Evolutionary conservation across 2,113 vertebrate genomes (phyloP).

Genomic region (Euleptes europaea): DNA sequence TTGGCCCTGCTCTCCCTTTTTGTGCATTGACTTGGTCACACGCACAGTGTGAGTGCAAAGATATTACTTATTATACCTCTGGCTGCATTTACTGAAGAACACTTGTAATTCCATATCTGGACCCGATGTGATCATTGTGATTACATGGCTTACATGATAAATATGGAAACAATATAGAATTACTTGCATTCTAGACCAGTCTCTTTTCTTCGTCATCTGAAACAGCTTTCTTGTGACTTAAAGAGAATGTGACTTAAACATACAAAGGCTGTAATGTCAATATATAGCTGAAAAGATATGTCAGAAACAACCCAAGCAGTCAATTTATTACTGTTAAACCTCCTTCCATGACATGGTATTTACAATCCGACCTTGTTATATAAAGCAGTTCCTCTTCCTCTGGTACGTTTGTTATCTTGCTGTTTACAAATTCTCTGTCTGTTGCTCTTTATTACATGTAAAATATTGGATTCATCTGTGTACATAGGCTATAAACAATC

Average conservation of each 20-base stretch:
- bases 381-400: slow-evolving; percentile 49
- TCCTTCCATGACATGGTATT: slow-evolving; percentile 53
- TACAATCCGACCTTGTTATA: slow-evolving; percentile 44
- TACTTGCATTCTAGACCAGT: background rate
- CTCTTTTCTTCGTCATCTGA: background rate
- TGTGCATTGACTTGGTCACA: no score
- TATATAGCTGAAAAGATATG: slow-evolving; percentile 50
- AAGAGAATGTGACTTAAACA: slow-evolving; percentile 35
- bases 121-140: background rate
- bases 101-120: background rate
- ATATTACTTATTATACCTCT: background rate
- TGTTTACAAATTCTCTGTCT: slow-evolving; percentile 49
- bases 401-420: slow-evolving; percentile 38
- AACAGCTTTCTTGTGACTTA: slow-evolving; percentile 11
- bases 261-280: slow-evolving; percentile 45
- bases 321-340: slow-evolving; percentile 54
- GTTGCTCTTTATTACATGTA: slow-evolving; percentile 29
- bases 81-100: background rate
- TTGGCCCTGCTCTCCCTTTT: no score
- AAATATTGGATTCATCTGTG: slow-evolving; percentile 43
- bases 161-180: slow-evolving; percentile 1
- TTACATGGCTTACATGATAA: background rate
- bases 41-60: no score
- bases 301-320: slow-evolving; percentile 51
- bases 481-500: slow-evolving; percentile 19